Base-by-base conservation (phyloP, 1,140 invertebrate genomes). In the Odontomachus brunneus region DNA sequence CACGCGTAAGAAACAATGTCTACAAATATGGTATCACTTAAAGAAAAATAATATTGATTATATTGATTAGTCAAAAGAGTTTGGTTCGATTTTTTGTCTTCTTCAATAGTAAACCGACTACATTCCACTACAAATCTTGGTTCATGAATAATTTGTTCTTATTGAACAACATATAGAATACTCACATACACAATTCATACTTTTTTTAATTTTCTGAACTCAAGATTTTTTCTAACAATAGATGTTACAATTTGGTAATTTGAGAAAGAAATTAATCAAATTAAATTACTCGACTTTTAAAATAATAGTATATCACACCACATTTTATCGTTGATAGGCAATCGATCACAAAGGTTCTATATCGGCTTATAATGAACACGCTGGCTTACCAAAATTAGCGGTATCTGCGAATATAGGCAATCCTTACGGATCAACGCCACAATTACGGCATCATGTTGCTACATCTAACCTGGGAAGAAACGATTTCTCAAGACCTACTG, bases 401-500 rank as follows among this genome's bases (percentile, higher is more conserved):
- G 24, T 72, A 44, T 19, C 51, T 12, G 53, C 66, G 2, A 57
- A 65, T 84, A 2, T 22, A 15, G 55, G 69, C 59, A 65, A 81
- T 49, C 69, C 83, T 14, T 88, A 88, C 9, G 87, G 87, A 2
- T 88, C 83, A 12, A 78, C 86, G 0, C 86, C 87, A 1, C 78
- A 78, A 26, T 80, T 80, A n/a, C 55, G 48, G 17, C 80, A 84
- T 19, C 80, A 51, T 15, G 65, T 86, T 29, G 17, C 53, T n/a
- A 53, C 48, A 15, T 48, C 57, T 0, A 71, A 80, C 3, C 33
- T 88, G 24, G 78, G 78, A 12, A 78, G 44, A 24, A 78, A 19
- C 26, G 26, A 7, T n/a, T 19, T 24, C 14, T 51, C 44, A 11
- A 87, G 49, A 24, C 9, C 53, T 12, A 7, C 15, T 11, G 81